Base-by-base conservation (phyloP, 2,888 invertebrate genomes). In the Acleris laterana region DNA sequence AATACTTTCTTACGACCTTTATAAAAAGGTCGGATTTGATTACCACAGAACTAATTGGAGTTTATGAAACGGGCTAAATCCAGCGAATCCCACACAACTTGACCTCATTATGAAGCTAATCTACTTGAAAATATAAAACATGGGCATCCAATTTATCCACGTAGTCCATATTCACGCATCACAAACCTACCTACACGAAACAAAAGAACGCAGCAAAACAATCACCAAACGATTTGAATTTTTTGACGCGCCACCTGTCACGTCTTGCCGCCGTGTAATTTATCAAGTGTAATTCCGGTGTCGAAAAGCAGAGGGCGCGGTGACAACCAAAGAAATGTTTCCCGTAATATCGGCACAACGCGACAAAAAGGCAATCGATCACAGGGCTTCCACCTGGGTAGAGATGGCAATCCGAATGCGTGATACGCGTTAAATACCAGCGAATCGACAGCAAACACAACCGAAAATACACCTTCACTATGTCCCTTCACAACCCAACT, bases 311-410 rank as follows among this genome's bases (percentile, higher is more conserved):
- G 77, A 83, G 81, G 79, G 78, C 78, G 80, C 74, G 74, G 80
- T 78, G 82, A 82, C 82, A 81, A 76, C 73, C 73, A 75, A 87
- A 87, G 87, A 87, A 88, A 87, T 85, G 82, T 83, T 81, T 76
- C 76, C 77, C 76, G 77, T 77, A 83, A 83, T 84, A 84, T 83
- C 77, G 77, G 76, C 73, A 76, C 75, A 76, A 71, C 75, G 83
- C 80, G 84, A 85, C 88, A 87, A 88, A 85, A 84, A 85, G 83
- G 83, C 88, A 89, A 89, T 90, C 89, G 88, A 90, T 89, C 90
- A 88, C 81, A 76, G 69, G 56, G 72, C 77, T 82, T 84, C 83
- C 85, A 89, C 88, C 88, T 88, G 87, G 81, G 80, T 79, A 81
- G 81, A 82, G 79, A 77, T 78, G 81, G 79, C 82, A 83, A 84